These are phyloP conservation scores for Cosmopolites sordidus DNA, from an alignment of 2,888 invertebrate species.

Conservation along the genomic window DNA sequence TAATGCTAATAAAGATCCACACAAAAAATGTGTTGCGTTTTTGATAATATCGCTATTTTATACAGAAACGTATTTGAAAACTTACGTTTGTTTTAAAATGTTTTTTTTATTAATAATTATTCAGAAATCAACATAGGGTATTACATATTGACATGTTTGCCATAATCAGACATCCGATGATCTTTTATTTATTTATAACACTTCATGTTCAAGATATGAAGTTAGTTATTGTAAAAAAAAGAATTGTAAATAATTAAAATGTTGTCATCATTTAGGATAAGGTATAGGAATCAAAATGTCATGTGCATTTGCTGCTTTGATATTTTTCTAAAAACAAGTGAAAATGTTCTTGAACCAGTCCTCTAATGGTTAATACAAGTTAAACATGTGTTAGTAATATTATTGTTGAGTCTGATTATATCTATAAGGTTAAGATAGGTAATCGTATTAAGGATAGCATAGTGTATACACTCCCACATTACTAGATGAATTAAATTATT, in stretches of 20 bases:
- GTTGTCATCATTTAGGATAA: neutral
- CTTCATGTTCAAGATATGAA: too few relatives aligned
- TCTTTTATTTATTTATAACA: too few relatives aligned
- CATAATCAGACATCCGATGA: too few relatives aligned
- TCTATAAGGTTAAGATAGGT: neutral
- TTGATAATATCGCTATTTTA: too few relatives aligned
- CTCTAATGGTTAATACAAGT: neutral
- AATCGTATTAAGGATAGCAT: neutral
- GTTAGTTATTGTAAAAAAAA: too few relatives aligned
- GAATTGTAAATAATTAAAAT: neutral
- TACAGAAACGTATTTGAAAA: too few relatives aligned
- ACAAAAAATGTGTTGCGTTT: too few relatives aligned
- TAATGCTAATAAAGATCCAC: too few relatives aligned
- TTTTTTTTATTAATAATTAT: too few relatives aligned
- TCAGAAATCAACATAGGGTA: too few relatives aligned
- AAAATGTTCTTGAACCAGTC: neutral
- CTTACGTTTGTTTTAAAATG: too few relatives aligned
- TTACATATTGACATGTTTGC: too few relatives aligned
- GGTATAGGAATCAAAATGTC: neutral
- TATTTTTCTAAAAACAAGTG: neutral
- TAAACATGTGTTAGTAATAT: neutral
- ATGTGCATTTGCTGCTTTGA: neutral
- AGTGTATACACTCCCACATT: neutral
- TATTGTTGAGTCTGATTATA: constrained; percentile 1
- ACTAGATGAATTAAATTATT: neutral